Conservation (phyloP, 1,140 invertebrate species). For the Drosophila parabipectinata region DNA sequence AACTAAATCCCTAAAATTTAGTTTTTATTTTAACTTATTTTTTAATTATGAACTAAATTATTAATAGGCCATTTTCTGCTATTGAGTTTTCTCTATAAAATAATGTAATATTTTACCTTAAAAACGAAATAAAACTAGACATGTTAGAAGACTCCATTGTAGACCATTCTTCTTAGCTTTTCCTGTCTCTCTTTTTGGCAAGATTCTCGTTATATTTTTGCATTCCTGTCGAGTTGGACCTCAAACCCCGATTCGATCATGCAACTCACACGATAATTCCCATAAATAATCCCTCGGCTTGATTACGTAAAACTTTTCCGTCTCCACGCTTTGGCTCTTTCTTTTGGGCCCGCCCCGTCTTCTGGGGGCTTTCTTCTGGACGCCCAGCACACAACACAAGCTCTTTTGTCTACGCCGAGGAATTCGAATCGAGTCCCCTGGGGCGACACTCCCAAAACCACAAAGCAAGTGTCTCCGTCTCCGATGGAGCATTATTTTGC, state of each 20-base stretch:
- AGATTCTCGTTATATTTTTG: neutral
- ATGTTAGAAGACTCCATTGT: no score
- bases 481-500: conserved; percentile 1
- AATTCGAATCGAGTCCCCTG: conserved; percentile 65
- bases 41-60: neutral
- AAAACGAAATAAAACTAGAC: no score
- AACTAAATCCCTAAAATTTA: neutral
- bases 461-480: conserved; percentile 17
- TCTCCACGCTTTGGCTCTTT: conserved; percentile 17
- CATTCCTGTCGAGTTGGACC: neutral
- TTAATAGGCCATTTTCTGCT: no score
- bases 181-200: neutral
- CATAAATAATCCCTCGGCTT: conserved; percentile 65
- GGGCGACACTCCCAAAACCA: conserved; percentile 65
- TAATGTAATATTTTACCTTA: no score
- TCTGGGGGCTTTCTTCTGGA: conserved; percentile 17
- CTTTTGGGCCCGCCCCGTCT: conserved; percentile 3
- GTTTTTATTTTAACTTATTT: neutral
- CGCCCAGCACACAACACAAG: conserved; percentile 1
- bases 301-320: conserved; percentile 63
- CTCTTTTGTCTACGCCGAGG: conserved; percentile 58
- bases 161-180: neutral
- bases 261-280: conserved; percentile 62
- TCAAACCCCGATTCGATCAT: conserved; percentile 62
- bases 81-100: neutral